phyloP scores from a whole-genome alignment of 1,140 invertebrate genomes.

The Cyclargus thomasi region DNA sequence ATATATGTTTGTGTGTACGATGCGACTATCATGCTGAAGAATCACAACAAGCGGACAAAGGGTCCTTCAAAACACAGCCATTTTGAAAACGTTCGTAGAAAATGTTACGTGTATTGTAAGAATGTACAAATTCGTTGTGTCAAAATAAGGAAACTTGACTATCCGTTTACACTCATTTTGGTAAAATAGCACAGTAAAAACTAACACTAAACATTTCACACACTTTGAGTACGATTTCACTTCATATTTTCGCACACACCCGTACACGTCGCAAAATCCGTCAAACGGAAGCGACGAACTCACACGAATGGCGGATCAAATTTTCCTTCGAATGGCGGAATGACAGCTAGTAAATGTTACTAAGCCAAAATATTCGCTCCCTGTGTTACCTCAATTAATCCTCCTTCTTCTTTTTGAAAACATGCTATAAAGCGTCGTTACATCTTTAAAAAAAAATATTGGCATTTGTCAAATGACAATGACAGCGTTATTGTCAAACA shows the following conservation, averaged over 20 bases:
- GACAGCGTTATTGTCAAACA: constrained; percentile 20
- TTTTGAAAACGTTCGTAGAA: constrained; percentile 72
- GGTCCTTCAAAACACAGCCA: constrained; percentile 76
- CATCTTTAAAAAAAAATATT: not conserved
- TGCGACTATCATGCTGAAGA: constrained; percentile 73
- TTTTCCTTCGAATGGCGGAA: constrained; percentile 39
- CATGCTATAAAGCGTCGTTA: not conserved
- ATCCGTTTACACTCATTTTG: constrained; percentile 74
- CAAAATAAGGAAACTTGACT: constrained; percentile 44
- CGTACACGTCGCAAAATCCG: constrained; percentile 65
- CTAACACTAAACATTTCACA: constrained; percentile 74
- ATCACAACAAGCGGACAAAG: constrained; percentile 73
- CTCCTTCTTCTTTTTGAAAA: not conserved
- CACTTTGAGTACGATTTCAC: constrained; percentile 73
- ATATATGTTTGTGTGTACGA: constrained; percentile 66
- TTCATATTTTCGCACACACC: constrained; percentile 74
- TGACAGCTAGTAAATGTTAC: constrained; percentile 30
- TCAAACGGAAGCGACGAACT: constrained; percentile 66
- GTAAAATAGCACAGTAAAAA: constrained; percentile 68
- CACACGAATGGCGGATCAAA: constrained; percentile 50
- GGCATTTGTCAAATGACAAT: constrained; percentile 13
- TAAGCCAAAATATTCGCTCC: not conserved
- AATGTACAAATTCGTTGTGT: constrained; percentile 49
- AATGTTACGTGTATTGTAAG: constrained; percentile 63
- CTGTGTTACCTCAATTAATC: constrained; percentile 33